Base-by-base conservation (phyloP, 2,113 vertebrate species). In the Festucalex cinctus region DNA sequence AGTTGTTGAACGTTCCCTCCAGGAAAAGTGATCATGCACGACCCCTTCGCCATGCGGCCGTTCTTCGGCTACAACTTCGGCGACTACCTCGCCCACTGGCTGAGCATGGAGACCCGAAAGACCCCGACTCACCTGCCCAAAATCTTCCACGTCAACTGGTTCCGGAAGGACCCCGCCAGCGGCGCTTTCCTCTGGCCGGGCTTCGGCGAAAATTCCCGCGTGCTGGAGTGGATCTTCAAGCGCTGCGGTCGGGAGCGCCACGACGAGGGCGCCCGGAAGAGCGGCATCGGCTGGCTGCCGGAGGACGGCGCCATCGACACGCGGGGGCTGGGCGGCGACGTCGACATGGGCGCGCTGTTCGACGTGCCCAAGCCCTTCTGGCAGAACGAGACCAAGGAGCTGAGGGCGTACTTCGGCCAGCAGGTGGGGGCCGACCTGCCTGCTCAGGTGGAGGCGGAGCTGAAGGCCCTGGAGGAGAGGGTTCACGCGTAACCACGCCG, bases 31-130 rank as follows among this genome's bases (percentile, higher is more conserved):
- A 94, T 99, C 64, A 99, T 99, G 97, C 95, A 99, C 0, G 97
- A 99, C 73, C 97, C 97, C 1, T 99, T 99, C 63, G 97, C 97
- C 78, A 99, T 99, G 97, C 91, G 97, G 0, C 97, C 97, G 1
- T 99, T 99, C 92, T 99, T 99, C 1, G 97, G 97, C 72, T 99
- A 99, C 91, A 99, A 99, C 89, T 99, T 99, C 3, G 97, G 97
- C 7, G 91, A 93, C 41, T 99, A 99, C 88, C 92, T 99, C 71
- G 75, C 91, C 43, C 97, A 99, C 86, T 99, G 97, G 97, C 91
- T 99, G 81, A 95, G 95, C 91, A 98, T 99, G 95, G 93, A 83
- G 83, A 82, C 0, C 90, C 67, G 92, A 89, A 75, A 92, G 85
- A 63, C 88, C 91, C 13, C 86, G 1, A 94, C 94, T n/a, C 94